Evolutionary conservation across 2,113 vertebrate genomes (phyloP), one percentile per base, ranked within the genome.

Genomic region (Amia ocellicauda): DNA sequence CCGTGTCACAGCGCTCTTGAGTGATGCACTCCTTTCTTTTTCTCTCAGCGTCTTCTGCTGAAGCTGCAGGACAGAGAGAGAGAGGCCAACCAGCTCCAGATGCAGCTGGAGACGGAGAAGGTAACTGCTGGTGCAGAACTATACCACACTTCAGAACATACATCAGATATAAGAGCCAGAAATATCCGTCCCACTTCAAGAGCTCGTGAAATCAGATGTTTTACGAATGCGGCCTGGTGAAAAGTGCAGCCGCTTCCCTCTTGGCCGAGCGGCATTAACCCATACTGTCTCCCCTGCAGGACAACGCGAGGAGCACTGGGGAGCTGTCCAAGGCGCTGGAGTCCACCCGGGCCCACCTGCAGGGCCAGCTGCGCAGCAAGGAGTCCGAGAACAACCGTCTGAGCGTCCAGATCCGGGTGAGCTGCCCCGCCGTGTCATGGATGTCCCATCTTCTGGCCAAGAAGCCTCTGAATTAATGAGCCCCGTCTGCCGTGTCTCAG

Each of bases 311-410:
- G 78, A 86, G 87, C 11, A 86, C 88, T 0, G 61, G 69, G 0
- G 91, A 93, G 11, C 77, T 92, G 4, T 90, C 90, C 14, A 94
- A 89, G 54, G 89, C 83, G 3, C 74, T 95, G 85, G 93, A 97
- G 66, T 72, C 85, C 0, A 85, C 92, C 66, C 84, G 86, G 65
- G 90, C 85, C 36, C 92, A 87, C 66, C 78, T 97, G 40, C 96
- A 97, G 72, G 86, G 81, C 0, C 93, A 94, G 71, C 71, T 98
- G 28, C 85, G 92, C 19, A 88, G 62, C 69, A 95, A 88, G 69
- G 95, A 96, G 49, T 87, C 92, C 0, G 93, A 97, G 52, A 96
- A 93, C 71, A 91, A 85, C 77, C 90, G 91, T 0, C 84, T 96
- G 1, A 52, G 63, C 0, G 67, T 87, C 13, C 91, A 94, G 76